Conservation (phyloP, 2,113 vertebrate genomes). For the Prunella fulvescens region DNA sequence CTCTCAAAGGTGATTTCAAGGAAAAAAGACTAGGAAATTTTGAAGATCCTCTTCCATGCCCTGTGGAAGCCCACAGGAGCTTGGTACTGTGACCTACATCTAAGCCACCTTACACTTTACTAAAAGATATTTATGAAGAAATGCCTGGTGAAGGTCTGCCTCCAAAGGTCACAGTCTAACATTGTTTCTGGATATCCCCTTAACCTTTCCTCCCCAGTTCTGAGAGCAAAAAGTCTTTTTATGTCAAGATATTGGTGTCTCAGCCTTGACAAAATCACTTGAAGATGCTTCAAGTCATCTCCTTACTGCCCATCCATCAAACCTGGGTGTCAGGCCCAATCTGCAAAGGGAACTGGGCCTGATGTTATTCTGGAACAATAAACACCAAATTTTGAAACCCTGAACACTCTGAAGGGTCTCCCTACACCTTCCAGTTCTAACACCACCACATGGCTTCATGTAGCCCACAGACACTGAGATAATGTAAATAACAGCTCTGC, state of each 20-base stretch:
- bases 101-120: neutral
- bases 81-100: neutral
- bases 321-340: neutral
- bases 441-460: accelerated
- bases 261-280: neutral
- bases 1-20: neutral
- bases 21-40: neutral
- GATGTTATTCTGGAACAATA: neutral
- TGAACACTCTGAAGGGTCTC: neutral
- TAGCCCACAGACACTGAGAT: neutral
- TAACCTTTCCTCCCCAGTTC: neutral
- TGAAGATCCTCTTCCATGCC: neutral
- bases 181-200: neutral
- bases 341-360: neutral
- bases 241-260: neutral
- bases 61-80: neutral
- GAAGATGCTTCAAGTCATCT: neutral
- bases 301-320: neutral
- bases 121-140: neutral
- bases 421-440: neutral
- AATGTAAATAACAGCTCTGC: neutral
- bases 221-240: neutral
- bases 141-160: neutral
- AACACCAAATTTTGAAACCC: neutral
- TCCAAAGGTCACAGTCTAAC: neutral